Conservation (phyloP, 2,888 invertebrate genomes). For the Drosophila falleni region DNA sequence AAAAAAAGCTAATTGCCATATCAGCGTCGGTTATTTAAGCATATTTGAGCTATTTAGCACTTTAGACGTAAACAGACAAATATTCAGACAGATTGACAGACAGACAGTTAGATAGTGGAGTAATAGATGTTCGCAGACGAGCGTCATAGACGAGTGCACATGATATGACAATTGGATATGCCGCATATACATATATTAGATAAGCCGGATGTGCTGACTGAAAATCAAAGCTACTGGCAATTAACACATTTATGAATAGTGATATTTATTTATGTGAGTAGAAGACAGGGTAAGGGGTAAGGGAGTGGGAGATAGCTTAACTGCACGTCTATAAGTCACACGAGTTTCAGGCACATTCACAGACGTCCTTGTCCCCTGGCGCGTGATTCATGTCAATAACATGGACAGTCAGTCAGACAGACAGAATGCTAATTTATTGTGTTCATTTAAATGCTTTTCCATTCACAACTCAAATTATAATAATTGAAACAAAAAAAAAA, state of each 20-base stretch:
- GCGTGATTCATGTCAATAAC: slow-evolving; percentile 47
- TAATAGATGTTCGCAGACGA: background rate
- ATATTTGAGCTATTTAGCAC: slow-evolving; percentile 65
- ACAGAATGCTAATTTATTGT: slow-evolving; percentile 41
- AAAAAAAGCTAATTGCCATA: slow-evolving; percentile 48
- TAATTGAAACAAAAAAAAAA: slow-evolving; percentile 19
- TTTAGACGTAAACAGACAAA: slow-evolving; percentile 22
- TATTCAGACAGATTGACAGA: slow-evolving; percentile 3
- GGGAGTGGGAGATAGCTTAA: background rate
- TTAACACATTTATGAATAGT: slow-evolving; percentile 44
- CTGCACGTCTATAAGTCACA: slow-evolving; percentile 33
- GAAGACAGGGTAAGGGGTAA: background rate
- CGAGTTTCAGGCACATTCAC: slow-evolving; percentile 27
- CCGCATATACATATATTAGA: slow-evolving; percentile 14
- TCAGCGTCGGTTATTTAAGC: slow-evolving; percentile 35
- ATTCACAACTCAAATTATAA: slow-evolving; percentile 21
- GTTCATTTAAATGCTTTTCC: slow-evolving; percentile 44
- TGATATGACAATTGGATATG: slow-evolving; percentile 18
- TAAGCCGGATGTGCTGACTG: slow-evolving; percentile 43
- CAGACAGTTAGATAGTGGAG: background rate
- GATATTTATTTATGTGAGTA: background rate
- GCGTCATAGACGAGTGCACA: slow-evolving; percentile 21
- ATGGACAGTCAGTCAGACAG: slow-evolving; percentile 12
- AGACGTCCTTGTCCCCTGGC: slow-evolving; percentile 46
- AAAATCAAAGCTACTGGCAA: slow-evolving; percentile 28